Evolutionary conservation across 1,140 invertebrate species (phyloP).

Genomic region (Eumeta japonica): DNA sequence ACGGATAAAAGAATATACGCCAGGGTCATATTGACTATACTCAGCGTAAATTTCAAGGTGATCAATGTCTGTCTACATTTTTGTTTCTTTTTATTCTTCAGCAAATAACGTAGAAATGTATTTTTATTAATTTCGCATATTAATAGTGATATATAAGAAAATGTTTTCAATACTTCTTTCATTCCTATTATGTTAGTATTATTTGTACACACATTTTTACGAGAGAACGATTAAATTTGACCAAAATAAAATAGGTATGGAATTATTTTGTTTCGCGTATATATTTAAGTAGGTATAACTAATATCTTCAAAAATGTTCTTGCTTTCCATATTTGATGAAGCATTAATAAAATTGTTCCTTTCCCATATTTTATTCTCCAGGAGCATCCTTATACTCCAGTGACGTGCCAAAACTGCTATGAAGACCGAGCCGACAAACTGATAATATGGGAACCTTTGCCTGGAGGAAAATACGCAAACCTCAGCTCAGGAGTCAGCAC

Average conservation of each 20-base stretch:
- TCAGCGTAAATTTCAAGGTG: conserved; percentile 70
- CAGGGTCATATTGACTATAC: conserved; percentile 72
- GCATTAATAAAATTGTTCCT: conserved; percentile 1
- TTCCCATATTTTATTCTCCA: conserved; percentile 31
- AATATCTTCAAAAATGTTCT: too few species aligned
- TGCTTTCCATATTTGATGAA: conserved; percentile 2
- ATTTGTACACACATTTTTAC: too few species aligned
- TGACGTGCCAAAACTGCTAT: conserved; percentile 78
- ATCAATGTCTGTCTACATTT: conserved; percentile 21
- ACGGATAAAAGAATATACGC: conserved; percentile 78
- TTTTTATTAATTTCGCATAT: background rate
- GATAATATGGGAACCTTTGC: conserved; percentile 71
- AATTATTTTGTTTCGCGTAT: background rate
- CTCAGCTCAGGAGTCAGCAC: conserved; percentile 30
- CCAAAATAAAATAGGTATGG: too few species aligned
- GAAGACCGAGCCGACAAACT: conserved; percentile 81
- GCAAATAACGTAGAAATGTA: background rate
- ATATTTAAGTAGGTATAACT: background rate
- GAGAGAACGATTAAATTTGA: too few species aligned
- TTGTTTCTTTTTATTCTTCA: too few species aligned
- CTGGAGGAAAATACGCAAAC: conserved; percentile 39
- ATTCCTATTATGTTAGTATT: too few species aligned
- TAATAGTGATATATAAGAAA: background rate
- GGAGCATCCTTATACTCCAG: conserved; percentile 75
- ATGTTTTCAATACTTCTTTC: background rate